Evolutionary conservation across 2,797 vertebrate genomes (phyloP), one percentile per base, ranked within the genome.

Genomic region (Lemur catta): DNA sequence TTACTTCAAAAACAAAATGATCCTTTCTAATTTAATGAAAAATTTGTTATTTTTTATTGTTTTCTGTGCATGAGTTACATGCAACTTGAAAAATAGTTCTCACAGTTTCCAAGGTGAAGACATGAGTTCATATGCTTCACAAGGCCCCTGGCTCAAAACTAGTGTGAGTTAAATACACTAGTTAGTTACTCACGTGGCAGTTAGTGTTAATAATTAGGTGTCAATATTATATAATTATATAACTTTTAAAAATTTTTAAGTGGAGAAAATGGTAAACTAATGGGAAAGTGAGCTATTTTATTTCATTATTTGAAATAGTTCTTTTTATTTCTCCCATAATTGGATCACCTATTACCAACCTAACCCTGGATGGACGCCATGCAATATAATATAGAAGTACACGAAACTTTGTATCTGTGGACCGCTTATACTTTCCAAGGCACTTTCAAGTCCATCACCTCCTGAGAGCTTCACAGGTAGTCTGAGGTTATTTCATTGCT

Each of bases 261-360:
- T 63, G 28, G 2, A 69, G 18, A 46, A 82, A 92, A 52, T 65
- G 35, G 92, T 80, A 90, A 91, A 28, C 59, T 46, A 94, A 84
- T 71, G 15, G 76, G 33, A 71, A 94, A 94, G 57, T 80, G 18
- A 93, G 13, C 30, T 81, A 26, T 81, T 96, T 85, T 72, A 61
- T 80, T 85, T 63, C 26, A n/a, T 76, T 61, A 78, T 71, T 91
- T 80, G 18, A 50, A 65, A 22, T 46, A 89, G 55, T 89, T 84
- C 6, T 84, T 93, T 96, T 93, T 91, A 46, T 41, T 82, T 94
- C 48, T 81, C 28, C 13, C 17, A 4, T 78, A 67, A 84, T 63
- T 67, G n/a, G 9, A 18, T 91, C 8, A 72, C 3, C 7, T 84
- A 2, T 69, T 87, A 30, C 10, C 46, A 67, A 7, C 26, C 69